Conservation (phyloP, 2,888 invertebrate genomes). For the Agrotis clavis region DNA sequence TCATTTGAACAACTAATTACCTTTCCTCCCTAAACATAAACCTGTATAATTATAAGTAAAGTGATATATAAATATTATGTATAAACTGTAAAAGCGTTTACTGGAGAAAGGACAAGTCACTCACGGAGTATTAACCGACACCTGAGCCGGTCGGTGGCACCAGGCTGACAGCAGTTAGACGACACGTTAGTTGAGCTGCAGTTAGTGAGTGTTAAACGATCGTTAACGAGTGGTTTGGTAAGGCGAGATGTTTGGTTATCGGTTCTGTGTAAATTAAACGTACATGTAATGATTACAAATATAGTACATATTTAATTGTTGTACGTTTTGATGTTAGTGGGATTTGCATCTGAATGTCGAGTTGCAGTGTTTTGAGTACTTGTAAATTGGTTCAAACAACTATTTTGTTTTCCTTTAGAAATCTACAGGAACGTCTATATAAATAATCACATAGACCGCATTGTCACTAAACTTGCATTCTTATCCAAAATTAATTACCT, state of each 20-base stretch:
- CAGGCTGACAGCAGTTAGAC: conserved; percentile 9
- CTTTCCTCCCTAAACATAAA: conserved; percentile 6
- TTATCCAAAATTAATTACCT: too few relatives aligned
- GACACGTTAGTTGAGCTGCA: background rate
- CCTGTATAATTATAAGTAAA: conserved; percentile 46
- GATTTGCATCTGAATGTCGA: background rate
- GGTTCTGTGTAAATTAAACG: background rate
- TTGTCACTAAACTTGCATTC: too few relatives aligned
- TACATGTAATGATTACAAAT: background rate
- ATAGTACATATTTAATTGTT: too few relatives aligned
- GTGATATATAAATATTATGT: conserved; percentile 54
- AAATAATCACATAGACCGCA: background rate
- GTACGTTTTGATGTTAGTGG: background rate
- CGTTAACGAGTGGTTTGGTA: conserved; percentile 7
- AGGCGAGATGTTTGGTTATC: background rate
- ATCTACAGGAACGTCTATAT: background rate
- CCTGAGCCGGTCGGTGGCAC: conserved; percentile 76
- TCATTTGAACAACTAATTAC: conserved; percentile 16
- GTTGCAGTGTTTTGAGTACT: background rate
- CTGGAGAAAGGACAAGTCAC: conserved; percentile 79
- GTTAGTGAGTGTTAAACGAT: conserved; percentile 1
- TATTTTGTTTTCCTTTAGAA: background rate
- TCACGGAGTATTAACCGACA: conserved; percentile 80
- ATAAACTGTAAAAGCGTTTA: conserved; percentile 58
- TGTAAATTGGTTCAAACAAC: background rate